Conservation (phyloP, 2,888 invertebrate genomes). For the Cosmopolites sordidus region DNA sequence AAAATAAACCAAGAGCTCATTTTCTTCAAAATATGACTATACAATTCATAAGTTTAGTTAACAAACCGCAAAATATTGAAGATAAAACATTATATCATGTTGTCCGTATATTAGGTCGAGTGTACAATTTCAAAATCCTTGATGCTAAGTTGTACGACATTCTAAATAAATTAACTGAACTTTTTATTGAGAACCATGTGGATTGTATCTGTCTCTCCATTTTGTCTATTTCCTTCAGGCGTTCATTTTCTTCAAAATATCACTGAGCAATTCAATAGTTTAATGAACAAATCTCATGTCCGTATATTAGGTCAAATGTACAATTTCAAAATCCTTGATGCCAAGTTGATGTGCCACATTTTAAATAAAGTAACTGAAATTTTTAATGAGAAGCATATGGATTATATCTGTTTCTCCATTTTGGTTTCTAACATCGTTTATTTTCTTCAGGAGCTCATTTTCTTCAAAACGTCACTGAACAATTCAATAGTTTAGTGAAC, state of each 20-base stretch:
- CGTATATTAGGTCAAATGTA: conserved; percentile 78
- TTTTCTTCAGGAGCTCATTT: conserved; percentile 67
- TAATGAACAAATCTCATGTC: conserved; percentile 31
- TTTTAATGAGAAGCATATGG: conserved; percentile 75
- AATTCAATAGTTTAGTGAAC: conserved; percentile 40
- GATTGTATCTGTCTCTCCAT: conserved; percentile 20
- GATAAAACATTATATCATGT: conserved; percentile 82
- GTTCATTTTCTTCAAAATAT: conserved; percentile 79
- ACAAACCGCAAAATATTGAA: conserved; percentile 49
- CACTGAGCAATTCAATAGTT: conserved; percentile 52
- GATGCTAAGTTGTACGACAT: neutral
- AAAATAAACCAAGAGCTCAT: conserved; percentile 59
- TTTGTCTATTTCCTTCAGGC: conserved; percentile 47
- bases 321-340: conserved; percentile 83
- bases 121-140: conserved; percentile 49
- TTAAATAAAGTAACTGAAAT: conserved; percentile 61
- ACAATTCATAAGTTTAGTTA: conserved; percentile 43
- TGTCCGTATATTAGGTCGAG: conserved; percentile 68
- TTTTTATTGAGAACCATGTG: neutral
- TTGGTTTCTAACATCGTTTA: too few relatives aligned
- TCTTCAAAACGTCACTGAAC: conserved; percentile 67
- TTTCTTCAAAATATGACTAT: conserved; percentile 73
- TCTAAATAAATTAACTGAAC: neutral
- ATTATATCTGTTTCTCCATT: conserved; percentile 58
- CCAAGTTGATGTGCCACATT: conserved; percentile 74